These are phyloP conservation scores for Jacana jacana DNA, from an alignment of 2,113 vertebrate genomes.

Conservation along the genomic window DNA sequence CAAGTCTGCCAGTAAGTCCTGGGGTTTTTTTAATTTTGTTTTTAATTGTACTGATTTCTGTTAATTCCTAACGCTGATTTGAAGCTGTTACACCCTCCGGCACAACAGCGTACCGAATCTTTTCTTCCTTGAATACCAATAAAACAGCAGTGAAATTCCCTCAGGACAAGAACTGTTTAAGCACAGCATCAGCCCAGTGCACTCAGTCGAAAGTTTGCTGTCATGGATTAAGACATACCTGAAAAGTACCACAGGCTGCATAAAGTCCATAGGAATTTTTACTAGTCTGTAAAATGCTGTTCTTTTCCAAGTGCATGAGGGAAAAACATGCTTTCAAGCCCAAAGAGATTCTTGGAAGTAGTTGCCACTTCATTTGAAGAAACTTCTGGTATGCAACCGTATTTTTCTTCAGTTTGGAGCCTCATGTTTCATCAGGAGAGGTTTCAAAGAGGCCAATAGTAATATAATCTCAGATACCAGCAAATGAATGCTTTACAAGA, in stretches of 20 bases:
- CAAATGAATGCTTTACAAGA: background rate
- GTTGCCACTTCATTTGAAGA: background rate
- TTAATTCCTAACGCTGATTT: background rate
- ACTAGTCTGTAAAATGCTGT: background rate
- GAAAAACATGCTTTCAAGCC: too few species aligned
- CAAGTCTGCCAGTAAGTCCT: conserved; percentile 94
- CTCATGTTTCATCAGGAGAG: background rate
- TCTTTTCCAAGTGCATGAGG: background rate
- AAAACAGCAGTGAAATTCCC: background rate
- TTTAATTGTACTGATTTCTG: background rate
- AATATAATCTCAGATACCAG: background rate
- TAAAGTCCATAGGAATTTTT: background rate
- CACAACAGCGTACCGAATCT: background rate
- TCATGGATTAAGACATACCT: background rate
- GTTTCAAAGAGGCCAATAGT: background rate
- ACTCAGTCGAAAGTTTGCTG: fast-evolving
- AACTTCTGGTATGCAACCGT: fast-evolving
- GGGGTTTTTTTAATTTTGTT: background rate
- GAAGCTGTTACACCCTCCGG: background rate
- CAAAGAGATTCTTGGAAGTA: too few species aligned
- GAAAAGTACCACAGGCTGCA: background rate
- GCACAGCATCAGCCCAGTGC: background rate
- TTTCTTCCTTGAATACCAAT: background rate
- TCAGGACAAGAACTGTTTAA: background rate
- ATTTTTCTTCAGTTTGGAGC: background rate